phyloP scores from a whole-genome alignment of 1,140 invertebrate genomes.

The Neoseiulus cucumeris region DNA sequence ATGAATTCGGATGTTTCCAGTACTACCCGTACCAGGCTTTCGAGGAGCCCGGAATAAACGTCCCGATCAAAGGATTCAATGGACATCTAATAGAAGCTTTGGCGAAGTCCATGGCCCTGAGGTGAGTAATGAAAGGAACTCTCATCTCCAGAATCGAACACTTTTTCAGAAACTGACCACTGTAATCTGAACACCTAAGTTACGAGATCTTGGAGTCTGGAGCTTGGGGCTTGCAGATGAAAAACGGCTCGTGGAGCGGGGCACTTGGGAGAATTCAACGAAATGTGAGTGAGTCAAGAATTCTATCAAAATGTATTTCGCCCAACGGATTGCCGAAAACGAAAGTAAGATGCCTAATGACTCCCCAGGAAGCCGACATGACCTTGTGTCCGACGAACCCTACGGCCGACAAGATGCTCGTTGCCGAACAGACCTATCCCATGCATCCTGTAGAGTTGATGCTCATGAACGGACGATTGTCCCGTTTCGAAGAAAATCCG shows the following conservation, averaged over 20 bases:
- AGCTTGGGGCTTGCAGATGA: too few species aligned
- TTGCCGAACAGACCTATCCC: background rate
- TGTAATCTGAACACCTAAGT: too few species aligned
- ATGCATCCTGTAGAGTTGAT: background rate
- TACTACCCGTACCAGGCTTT: constrained; percentile 2
- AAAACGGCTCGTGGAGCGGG: too few species aligned
- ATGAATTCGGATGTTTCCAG: background rate
- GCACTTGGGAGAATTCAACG: too few species aligned
- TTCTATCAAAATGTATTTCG: too few species aligned
- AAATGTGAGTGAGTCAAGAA: too few species aligned
- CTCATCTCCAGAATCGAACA: too few species aligned
- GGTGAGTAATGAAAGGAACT: background rate
- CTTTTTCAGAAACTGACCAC: too few species aligned
- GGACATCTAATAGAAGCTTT: background rate
- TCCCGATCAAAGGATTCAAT: constrained; percentile 2
- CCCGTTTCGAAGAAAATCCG: background rate
- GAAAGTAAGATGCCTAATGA: too few species aligned
- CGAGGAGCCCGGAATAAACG: background rate
- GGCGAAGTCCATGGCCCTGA: background rate
- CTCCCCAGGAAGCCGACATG: background rate
- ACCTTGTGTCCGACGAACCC: background rate
- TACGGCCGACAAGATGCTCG: background rate
- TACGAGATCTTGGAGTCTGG: too few species aligned
- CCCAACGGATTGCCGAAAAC: too few species aligned
- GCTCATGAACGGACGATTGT: background rate